phyloP scores from a whole-genome alignment of 1,140 invertebrate genomes.

The Pectinophora gossypiella region DNA sequence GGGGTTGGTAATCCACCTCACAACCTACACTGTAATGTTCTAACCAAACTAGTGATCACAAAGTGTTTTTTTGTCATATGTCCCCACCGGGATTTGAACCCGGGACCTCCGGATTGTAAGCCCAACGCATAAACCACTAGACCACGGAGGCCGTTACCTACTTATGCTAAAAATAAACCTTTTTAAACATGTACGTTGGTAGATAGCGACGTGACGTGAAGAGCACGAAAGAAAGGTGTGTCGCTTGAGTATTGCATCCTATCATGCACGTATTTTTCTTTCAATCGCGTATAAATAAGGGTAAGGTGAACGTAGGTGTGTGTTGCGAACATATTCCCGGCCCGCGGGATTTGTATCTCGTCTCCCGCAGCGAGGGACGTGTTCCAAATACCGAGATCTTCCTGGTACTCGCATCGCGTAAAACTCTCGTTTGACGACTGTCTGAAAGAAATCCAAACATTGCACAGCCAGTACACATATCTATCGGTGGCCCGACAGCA shows the following conservation, averaged over 20 bases:
- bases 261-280: conserved; percentile 46
- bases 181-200: too few relatives aligned
- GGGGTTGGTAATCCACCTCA: too few relatives aligned
- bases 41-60: too few relatives aligned
- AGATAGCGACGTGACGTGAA: too few relatives aligned
- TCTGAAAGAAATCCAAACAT: conserved; percentile 19
- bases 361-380: conserved; percentile 38
- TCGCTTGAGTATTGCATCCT: conserved; percentile 20
- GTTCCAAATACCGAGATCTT: conserved; percentile 40
- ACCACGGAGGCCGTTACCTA: too few relatives aligned
- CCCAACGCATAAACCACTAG: too few relatives aligned
- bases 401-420: conserved; percentile 18
- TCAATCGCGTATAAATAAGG: conserved; percentile 55
- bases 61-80: too few relatives aligned
- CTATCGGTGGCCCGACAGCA: neutral
- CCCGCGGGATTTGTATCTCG: conserved; percentile 56
- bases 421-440: conserved; percentile 15
- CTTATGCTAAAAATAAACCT: too few relatives aligned
- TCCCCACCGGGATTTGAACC: too few relatives aligned
- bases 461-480: neutral
- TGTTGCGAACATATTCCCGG: conserved; percentile 42
- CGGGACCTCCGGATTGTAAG: too few relatives aligned
- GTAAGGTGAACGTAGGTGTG: conserved; percentile 43
- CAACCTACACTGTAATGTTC: too few relatives aligned
- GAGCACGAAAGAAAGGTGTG: too few relatives aligned